These are phyloP conservation scores for Mycalesis mineus DNA, from an alignment of 2,888 invertebrate species.

Conservation along the genomic window DNA sequence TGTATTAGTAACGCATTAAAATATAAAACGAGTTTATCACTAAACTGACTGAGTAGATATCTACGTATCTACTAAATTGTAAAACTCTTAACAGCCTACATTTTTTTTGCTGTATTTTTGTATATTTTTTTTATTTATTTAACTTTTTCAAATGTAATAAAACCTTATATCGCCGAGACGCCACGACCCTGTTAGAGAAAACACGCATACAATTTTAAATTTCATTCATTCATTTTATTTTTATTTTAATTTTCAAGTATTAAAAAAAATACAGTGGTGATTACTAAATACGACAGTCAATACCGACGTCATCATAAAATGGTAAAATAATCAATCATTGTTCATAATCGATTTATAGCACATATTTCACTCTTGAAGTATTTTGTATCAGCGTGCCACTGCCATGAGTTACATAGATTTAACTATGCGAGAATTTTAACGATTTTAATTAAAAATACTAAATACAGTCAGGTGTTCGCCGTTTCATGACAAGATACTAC, in stretches of 20 bases:
- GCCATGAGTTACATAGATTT: too few relatives aligned
- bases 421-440: too few relatives aligned
- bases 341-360: neutral
- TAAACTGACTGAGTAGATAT: conserved; percentile 29
- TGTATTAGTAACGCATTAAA: conserved; percentile 20
- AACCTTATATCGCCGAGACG: conserved; percentile 1
- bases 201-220: conserved; percentile 5
- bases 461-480: too few relatives aligned
- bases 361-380: too few relatives aligned
- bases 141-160: conserved; percentile 24
- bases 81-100: conserved; percentile 33
- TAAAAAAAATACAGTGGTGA: too few relatives aligned
- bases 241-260: too few relatives aligned
- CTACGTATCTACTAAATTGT: conserved; percentile 31
- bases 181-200: neutral
- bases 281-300: neutral
- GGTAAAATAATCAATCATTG: neutral
- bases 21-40: conserved; percentile 19
- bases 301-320: neutral
- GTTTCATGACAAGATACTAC: too few relatives aligned
- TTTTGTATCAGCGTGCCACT: too few relatives aligned
- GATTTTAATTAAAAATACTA: too few relatives aligned
- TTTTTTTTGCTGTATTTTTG: conserved; percentile 33
- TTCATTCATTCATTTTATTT: too few relatives aligned
- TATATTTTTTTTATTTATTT: conserved; percentile 28